Percentiles rank a stretch among this genome's conserved stretches.
These are phyloP conservation scores for Peucedramus taeniatus DNA, from an alignment of 2,113 vertebrate species.

Conservation along the genomic window DNA sequence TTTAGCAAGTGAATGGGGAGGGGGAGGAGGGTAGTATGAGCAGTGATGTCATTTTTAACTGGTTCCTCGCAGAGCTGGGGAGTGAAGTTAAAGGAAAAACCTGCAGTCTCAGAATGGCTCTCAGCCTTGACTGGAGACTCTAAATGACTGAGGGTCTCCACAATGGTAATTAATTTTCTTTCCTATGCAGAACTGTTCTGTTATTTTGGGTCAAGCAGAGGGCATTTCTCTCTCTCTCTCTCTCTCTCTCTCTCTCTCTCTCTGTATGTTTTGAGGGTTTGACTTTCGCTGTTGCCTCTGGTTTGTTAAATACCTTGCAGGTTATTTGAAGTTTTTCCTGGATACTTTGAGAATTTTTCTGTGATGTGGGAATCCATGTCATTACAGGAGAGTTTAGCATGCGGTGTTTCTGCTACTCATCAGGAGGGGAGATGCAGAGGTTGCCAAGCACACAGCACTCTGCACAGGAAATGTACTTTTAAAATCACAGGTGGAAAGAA, in stretches of 20 bases:
- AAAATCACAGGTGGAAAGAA: slow-evolving; percentile 31
- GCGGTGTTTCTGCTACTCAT: slow-evolving; percentile 32
- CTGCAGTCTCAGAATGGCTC: slow-evolving; percentile 66
- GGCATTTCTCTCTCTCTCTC: neutral
- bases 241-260: neutral
- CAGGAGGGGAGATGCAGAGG: slow-evolving; percentile 51
- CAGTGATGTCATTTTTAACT: slow-evolving; percentile 74
- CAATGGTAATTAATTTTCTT: slow-evolving; percentile 54
- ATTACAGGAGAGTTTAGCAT: slow-evolving; percentile 47
- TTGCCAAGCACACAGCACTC: slow-evolving; percentile 49
- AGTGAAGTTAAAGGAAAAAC: slow-evolving; percentile 71
- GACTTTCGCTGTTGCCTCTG: neutral
- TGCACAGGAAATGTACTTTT: slow-evolving; percentile 44
- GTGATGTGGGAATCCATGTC: slow-evolving; percentile 15
- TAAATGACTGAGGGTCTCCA: slow-evolving; percentile 61
- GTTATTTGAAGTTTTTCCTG: slow-evolving; percentile 60
- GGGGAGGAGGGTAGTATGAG: slow-evolving; percentile 41
- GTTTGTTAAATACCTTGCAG: slow-evolving; percentile 37
- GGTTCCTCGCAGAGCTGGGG: slow-evolving; percentile 58
- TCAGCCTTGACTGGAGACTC: slow-evolving; percentile 59
- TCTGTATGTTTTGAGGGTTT: neutral
- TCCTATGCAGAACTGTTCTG: slow-evolving; percentile 39
- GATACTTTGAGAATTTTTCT: slow-evolving; percentile 21
- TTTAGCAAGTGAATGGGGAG: slow-evolving; percentile 55
- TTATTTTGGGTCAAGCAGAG: slow-evolving; percentile 36